Evolutionary conservation across 2,797 vertebrate species (phyloP), one percentile per base, ranked within the genome.

Genomic region (Sebastes steindachneri): DNA sequence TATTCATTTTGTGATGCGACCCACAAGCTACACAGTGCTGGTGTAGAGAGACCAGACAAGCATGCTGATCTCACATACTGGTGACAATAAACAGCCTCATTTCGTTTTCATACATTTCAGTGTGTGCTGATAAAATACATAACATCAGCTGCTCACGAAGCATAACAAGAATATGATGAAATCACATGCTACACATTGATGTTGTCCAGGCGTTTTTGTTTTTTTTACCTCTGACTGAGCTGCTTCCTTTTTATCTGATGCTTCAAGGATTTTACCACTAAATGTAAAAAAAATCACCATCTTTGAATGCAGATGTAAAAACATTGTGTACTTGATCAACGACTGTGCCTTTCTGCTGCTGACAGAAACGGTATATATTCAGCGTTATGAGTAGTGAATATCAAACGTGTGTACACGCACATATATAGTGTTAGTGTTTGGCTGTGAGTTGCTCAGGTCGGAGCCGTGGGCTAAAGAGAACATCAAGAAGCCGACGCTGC

Each of bases 391-490:
- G 5, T 8, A 7, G 14, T 31, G 51, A 74, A n/a, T 48, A 25
- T 70, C 26, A 79, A 58, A 60, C 9, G 10, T 14, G 64, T 28
- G 19, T 23, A 55, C 14, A 75, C 21, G 64, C 31, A 80, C 19
- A 68, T 35, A 64, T 17, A 75, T 73, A 75, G 19, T 41, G 37
- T 15, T 41, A 41, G 37, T 33, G 55, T 37, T 79, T 82, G 77
- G 68, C 75, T 76, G 63, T 9, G 79, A 78, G 55, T 51, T 59
- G 75, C 78, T 83, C n/a, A 65, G 76, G 53, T 67, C 58, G n/a
- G 65, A 21, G 78, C 87, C 68, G 3, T 1, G 1, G 77, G 92
- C 79, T 75, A 53, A 75, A 83, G 62, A 63, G 48, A 81, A 81
- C 72, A 86, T 80, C 48, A 89, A 82, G 51, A 73, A 79, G 70